Conservation (phyloP, 2,888 invertebrate genomes). For the Spicauda simplicius region DNA sequence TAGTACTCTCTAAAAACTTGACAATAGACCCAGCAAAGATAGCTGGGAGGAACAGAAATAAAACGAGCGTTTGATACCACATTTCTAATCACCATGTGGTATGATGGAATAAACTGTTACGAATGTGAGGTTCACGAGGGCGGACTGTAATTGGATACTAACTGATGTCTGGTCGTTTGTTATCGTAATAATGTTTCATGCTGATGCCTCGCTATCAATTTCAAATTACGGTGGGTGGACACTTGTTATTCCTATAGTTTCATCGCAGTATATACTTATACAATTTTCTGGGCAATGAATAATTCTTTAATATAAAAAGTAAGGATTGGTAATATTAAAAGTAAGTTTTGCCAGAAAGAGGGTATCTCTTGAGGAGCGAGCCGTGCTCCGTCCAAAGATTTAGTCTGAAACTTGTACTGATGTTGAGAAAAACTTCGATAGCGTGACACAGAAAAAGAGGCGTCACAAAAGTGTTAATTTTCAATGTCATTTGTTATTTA, state of each 20-base stretch:
- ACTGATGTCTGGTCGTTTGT: constrained; percentile 63
- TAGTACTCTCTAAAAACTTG: constrained; percentile 68
- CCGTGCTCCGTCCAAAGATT: too few relatives aligned
- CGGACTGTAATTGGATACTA: constrained; percentile 65
- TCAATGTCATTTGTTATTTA: neutral
- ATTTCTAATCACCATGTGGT: constrained; percentile 40
- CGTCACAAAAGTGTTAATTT: too few relatives aligned
- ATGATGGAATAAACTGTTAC: constrained; percentile 49
- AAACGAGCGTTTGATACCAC: constrained; percentile 37
- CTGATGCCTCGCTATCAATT: constrained; percentile 45
- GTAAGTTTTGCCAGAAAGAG: too few relatives aligned
- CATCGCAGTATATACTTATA: neutral
- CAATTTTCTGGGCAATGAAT: too few relatives aligned
- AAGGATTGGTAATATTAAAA: too few relatives aligned
- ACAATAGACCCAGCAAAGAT: constrained; percentile 57
- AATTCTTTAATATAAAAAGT: too few relatives aligned
- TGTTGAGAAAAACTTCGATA: too few relatives aligned
- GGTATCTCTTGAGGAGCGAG: too few relatives aligned
- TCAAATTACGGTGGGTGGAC: constrained; percentile 46
- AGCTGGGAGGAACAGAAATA: constrained; percentile 45
- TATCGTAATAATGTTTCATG: constrained; percentile 60
- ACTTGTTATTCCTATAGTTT: constrained; percentile 17
- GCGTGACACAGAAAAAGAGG: too few relatives aligned
- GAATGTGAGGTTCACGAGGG: constrained; percentile 54
- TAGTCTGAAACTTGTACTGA: too few relatives aligned